phyloP scores from a whole-genome alignment of 2,888 invertebrate genomes.

The Selenia dentaria region DNA sequence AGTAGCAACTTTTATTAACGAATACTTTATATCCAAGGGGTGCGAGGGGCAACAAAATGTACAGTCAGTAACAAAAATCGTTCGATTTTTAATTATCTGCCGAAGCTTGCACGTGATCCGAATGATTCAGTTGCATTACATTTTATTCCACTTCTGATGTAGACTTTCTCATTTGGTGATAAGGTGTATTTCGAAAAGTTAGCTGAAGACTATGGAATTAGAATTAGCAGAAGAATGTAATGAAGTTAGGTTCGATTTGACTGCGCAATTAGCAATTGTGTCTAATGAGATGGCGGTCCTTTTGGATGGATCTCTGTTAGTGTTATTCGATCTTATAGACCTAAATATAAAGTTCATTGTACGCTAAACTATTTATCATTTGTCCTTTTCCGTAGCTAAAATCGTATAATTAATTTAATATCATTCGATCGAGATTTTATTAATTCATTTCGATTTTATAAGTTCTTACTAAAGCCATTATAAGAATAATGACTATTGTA shows the following conservation, averaged over 20 bases:
- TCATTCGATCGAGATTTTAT: no score
- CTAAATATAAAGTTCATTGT: no score
- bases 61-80: constrained; percentile 75
- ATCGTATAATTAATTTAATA: no score
- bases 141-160: constrained; percentile 34
- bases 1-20: no score
- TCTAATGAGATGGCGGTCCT: constrained; percentile 59
- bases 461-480: no score
- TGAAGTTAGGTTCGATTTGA: constrained; percentile 72
- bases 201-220: constrained; percentile 23
- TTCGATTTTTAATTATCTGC: constrained; percentile 82
- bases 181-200: no score
- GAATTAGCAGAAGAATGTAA: constrained; percentile 65
- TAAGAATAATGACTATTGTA: no score
- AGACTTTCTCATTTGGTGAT: no score
- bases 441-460: no score
- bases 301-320: constrained; percentile 31
- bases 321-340: neutral
- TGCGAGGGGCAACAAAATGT: constrained; percentile 45
- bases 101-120: constrained; percentile 68
- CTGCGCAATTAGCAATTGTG: constrained; percentile 70
- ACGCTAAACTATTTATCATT: no score
- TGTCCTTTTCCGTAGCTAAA: no score
- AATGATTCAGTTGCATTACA: constrained; percentile 68
- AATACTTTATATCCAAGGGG: constrained; percentile 11